Evolutionary conservation across 92 coral and sea anemone species (phyloP), one percentile per base, ranked within the genome.

Genomic region (Epizoanthus rinbou): DNA sequence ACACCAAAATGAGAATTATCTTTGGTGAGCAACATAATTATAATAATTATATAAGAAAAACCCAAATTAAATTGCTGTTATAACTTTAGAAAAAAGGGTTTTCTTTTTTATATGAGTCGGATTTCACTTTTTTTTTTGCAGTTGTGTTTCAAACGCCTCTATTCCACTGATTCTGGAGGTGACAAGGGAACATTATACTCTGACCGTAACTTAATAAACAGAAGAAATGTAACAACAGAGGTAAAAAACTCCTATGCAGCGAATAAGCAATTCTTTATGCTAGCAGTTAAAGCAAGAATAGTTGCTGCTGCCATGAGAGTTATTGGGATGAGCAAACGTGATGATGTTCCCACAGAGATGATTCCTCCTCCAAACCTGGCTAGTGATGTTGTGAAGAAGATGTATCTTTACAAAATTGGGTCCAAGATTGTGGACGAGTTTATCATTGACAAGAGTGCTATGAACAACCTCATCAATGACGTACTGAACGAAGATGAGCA

Each of bases 101-200:
- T n/a, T n/a, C n/a, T n/a, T n/a, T n/a, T n/a, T n/a, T n/a, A n/a
- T n/a, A n/a, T 67, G 19, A 67, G 6, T 11, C 11, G n/a, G 28
- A 22, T 62, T 24, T 67, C 8, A 11, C 13, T 35, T 67, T 24
- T 67, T 3, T 23, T 67, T 67, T 23, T n/a, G n/a, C 21, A 67
- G 73, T 3, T 67, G 13, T 67, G 73, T 21, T 67, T 21, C 73
- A 67, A 10, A 35, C 50, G 73, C 50, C 35, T 67, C 35, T 67
- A 67, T 47, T 8, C 66, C 68, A 66, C 86, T 11, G 41, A 68
- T 79, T 69, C 85, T 25, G 50, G 58, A 8, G 73, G 75, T 41
- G 89, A 86, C 47, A 86, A 86, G 60, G 81, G 69, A 21, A 86
- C 89, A n/a, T 54, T 86, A 39, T 86, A 31, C 35, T 43, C 89